Evolutionary conservation across 2,797 vertebrate species (phyloP).

Genomic region (Pseudomugil tenellus): DNA sequence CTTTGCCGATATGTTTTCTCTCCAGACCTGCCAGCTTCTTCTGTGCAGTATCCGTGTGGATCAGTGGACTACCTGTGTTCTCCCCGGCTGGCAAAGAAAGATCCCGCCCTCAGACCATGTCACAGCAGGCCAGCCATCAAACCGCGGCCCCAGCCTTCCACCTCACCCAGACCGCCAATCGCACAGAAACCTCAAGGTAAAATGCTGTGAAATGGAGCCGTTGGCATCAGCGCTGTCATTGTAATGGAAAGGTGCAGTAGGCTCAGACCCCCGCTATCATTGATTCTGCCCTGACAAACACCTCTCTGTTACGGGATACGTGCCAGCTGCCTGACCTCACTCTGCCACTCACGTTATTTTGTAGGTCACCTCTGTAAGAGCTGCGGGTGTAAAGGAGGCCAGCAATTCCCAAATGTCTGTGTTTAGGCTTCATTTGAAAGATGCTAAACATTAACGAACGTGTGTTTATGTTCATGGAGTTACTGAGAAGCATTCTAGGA

Average conservation of each 20-base stretch:
- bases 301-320: background rate
- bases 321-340: conserved; percentile 53
- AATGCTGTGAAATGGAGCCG: background rate
- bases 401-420: conserved; percentile 50
- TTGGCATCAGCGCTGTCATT: conserved; percentile 22
- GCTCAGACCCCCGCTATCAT: conserved; percentile 26
- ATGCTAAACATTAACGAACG: conserved; percentile 44
- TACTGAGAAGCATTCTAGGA: conserved; percentile 21
- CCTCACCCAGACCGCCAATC: conserved; percentile 74
- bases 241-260: conserved; percentile 42
- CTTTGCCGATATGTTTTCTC: conserved; percentile 8
- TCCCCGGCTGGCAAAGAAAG: conserved; percentile 74
- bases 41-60: conserved; percentile 81
- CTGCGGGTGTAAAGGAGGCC: conserved; percentile 44
- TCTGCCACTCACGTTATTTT: conserved; percentile 60
- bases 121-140: conserved; percentile 79
- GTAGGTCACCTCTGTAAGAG: conserved; percentile 48
- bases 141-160: conserved; percentile 77
- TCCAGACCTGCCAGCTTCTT: conserved; percentile 80
- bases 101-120: conserved; percentile 78
- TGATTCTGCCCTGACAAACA: conserved; percentile 45
- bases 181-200: conserved; percentile 90
- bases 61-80: conserved; percentile 78
- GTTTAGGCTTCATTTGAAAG: conserved; percentile 36
- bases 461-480: conserved; percentile 30